A percentile compares a stretch with the other conserved stretches of the same genome.
phyloP scores from a whole-genome alignment of 2,888 invertebrate genomes.

The Cerceris rybyensis region DNA sequence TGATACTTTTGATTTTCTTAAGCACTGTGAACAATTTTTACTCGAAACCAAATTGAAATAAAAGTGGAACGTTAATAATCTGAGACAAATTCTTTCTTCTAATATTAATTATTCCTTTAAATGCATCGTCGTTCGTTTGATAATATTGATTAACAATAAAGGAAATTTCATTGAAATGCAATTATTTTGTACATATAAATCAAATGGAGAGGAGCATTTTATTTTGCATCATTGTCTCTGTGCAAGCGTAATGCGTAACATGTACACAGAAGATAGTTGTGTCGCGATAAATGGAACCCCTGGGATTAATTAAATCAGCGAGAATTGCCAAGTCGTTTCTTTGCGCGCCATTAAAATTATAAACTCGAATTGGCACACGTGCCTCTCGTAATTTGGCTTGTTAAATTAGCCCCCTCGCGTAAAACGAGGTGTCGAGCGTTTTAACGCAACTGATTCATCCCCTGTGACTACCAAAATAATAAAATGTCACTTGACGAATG shows the following conservation, averaged over 20 bases:
- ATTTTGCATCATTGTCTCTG: slow-evolving; percentile 10
- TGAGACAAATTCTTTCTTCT: too few species aligned
- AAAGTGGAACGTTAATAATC: too few species aligned
- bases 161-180: not conserved
- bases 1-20: too few species aligned
- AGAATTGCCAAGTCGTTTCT: slow-evolving; percentile 45
- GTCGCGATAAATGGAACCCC: slow-evolving; percentile 58
- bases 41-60: too few species aligned
- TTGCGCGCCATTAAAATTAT: slow-evolving; percentile 70
- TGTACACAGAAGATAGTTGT: slow-evolving; percentile 10
- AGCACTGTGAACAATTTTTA: too few species aligned
- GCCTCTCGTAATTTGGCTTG: slow-evolving; percentile 60
- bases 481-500: slow-evolving; percentile 19
- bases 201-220: not conserved
- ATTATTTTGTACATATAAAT: not conserved
- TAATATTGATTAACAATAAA: not conserved
- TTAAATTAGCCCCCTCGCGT: slow-evolving; percentile 54
- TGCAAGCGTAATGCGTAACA: slow-evolving; percentile 17
- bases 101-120: too few species aligned
- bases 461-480: slow-evolving; percentile 9
- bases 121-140: too few species aligned
- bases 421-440: slow-evolving; percentile 42
- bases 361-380: slow-evolving; percentile 71
- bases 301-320: slow-evolving; percentile 70
- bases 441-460: slow-evolving; percentile 33